Evolutionary conservation across 2,888 invertebrate genomes (phyloP), one percentile per base, ranked within the genome.

Genomic region (Ichneumoninae sp.): DNA sequence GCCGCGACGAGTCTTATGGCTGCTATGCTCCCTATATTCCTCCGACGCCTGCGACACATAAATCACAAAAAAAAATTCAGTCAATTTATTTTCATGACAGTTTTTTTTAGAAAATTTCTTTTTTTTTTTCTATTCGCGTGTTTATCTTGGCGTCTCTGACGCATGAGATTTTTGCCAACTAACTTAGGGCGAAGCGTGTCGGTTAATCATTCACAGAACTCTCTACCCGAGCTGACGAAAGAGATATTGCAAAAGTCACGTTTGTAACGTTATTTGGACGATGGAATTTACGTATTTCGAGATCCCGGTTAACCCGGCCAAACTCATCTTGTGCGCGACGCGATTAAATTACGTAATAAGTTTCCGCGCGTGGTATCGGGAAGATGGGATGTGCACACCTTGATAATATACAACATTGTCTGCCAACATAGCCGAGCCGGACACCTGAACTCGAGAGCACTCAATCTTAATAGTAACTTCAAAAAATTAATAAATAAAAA

Each of bases 21-120:
- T 92, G 68, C 93, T 93, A 52, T 90, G 91, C 86, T 93, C 92
- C 66, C 91, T 90, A 86, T 93, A 93, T 76, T 93, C 93, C 83
- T 93, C 93, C 26, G 93, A 93, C 44, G 93, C 93, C 93, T 93
- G 87, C 16, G 89, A 90, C 71, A 80, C 54, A 44, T 16, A 44
- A 44, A 44, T 44, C 16, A 44, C 44, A 44, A 36, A 22, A n/a
- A n/a, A n/a, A n/a, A n/a, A n/a, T n/a, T n/a, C 8, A 19, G 7
- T 50, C 52, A 30, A 52, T 65, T 40, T 52, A 40, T 60, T 70
- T 36, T 36, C 19, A 52, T 10, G 22, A 52, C 2, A 10, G 7
- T 47, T 33, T 26, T 16, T 50, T n/a, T n/a, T n/a, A 44, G 16
- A 62, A 69, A 40, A 13, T 44, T 44, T 16, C 26, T 40, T 16